Base-by-base conservation (phyloP, 2,888 invertebrate genomes). In the Brenthis ino region DNA sequence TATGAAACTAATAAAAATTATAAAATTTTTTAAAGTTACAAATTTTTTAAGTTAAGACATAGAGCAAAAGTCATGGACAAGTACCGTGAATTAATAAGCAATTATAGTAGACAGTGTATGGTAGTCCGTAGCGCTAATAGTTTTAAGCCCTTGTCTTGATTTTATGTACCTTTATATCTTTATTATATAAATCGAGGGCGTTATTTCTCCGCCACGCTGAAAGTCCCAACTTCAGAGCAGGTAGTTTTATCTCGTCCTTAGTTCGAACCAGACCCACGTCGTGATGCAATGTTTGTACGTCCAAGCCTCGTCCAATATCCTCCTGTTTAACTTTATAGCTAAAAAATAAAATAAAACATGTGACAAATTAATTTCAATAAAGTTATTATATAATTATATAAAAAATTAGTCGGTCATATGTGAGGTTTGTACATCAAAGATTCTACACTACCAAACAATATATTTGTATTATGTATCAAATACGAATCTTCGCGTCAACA, bases 201-300 rank as follows among this genome's bases (percentile, higher is more conserved):
- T 82, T 75, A 79, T 82, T 81, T 12, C 68, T 67, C 20, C 73
- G 72, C 77, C 86, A 67, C n/a, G 76, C 72, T 20, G 77, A 70
- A 14, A 57, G 71, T 53, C 82, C 74, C 14, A 67, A 65, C 55
- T 60, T 66, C 5, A 75, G 75, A 37, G 75, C 48, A 56, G 58
- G 64, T 16, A 87, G 80, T 50, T 1, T 16, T 84, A 89, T 87
- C 70, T 74, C 77, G 47, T 65, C 65, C 60, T 83, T 82, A 72
- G 88, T 85, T 69, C 86, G 84, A 77, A 89, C 83, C 76, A 91
- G 82, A 4, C 90, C 91, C 75, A 92, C 82, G 82, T 92, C 91
- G 81, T 91, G 85, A 74, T 86, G 85, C 76, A 92, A 85, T 75
- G 77, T 57, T 66, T 85, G 82, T 77, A 92, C 89, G 79, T 91